Evolutionary conservation across 2,797 vertebrate genomes (phyloP).

Genomic region (Danio kyathit): DNA sequence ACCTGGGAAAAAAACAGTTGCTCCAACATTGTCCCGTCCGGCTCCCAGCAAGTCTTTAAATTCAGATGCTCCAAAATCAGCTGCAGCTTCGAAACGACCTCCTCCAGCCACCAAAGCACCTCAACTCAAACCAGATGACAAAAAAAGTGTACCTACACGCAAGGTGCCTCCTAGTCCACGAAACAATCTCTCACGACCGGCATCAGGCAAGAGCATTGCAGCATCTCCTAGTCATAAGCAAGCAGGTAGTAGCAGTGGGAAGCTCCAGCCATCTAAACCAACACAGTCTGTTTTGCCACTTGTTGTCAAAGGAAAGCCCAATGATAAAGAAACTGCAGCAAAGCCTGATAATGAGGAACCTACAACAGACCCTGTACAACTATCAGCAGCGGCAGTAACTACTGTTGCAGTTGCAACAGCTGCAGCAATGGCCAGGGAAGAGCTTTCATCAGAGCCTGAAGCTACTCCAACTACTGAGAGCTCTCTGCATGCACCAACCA

Average conservation of each 20-base stretch:
- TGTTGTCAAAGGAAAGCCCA: slow-evolving; percentile 31
- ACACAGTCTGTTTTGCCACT: slow-evolving; percentile 72
- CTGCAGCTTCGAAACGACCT: slow-evolving; percentile 62
- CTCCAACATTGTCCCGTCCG: slow-evolving; percentile 42
- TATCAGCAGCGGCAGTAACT: background rate
- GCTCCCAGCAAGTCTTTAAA: slow-evolving; percentile 68
- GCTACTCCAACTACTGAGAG: slow-evolving; percentile 48
- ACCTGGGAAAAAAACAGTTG: slow-evolving; percentile 67
- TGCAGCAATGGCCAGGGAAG: slow-evolving; percentile 46
- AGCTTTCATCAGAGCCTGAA: slow-evolving; percentile 47
- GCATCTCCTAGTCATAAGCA: slow-evolving; percentile 64
- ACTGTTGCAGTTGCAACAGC: slow-evolving; percentile 11
- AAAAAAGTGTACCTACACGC: slow-evolving; percentile 61
- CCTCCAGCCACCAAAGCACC: slow-evolving; percentile 56
- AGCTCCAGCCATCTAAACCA: slow-evolving; percentile 66
- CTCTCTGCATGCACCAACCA: background rate
- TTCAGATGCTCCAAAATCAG: slow-evolving; percentile 67
- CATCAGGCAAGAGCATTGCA: slow-evolving; percentile 60
- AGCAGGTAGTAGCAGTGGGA: slow-evolving; percentile 49
- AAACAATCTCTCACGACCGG: slow-evolving; percentile 47
- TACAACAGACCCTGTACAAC: slow-evolving; percentile 6
- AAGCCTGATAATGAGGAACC: slow-evolving; percentile 12
- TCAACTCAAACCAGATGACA: slow-evolving; percentile 65
- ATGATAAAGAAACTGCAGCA: background rate
- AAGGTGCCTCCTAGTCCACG: slow-evolving; percentile 61